These are phyloP conservation scores for Amphimedon queenslandica DNA, from an alignment of 37 sponge, comb jelly and placozoan species.

Conservation along the genomic window DNA sequence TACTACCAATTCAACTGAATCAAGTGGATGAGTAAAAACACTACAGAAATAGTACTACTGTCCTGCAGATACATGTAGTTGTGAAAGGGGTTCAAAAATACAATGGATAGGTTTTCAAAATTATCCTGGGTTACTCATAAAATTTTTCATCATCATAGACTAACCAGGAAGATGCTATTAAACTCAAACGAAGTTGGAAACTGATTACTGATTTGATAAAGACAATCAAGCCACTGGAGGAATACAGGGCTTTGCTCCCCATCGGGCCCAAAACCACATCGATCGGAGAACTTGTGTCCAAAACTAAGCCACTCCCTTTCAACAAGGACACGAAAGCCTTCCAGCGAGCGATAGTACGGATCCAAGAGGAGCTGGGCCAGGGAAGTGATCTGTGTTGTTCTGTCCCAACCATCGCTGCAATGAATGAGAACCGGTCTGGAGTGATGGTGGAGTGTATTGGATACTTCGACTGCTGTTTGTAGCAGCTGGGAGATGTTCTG, in stretches of 20 bases:
- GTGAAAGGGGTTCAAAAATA: no score
- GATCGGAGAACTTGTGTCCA: conserved; percentile 89
- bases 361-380: conserved; percentile 86
- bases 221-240: conserved; percentile 92
- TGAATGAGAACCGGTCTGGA: conserved; percentile 83
- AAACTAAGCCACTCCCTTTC: conserved; percentile 89
- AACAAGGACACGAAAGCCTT: conserved; percentile 77
- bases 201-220: conserved; percentile 85
- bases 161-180: conserved; percentile 75
- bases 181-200: conserved; percentile 86
- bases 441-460: conserved; percentile 26
- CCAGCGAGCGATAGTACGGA: conserved; percentile 63
- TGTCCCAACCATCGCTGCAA: conserved; percentile 97
- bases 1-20: no score
- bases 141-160: no score
- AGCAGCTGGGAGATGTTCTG: conserved; percentile 69
- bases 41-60: conserved; percentile 8
- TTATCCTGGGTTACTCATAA: no score
- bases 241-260: conserved; percentile 75
- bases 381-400: conserved; percentile 82
- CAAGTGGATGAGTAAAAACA: not conserved
- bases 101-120: no score
- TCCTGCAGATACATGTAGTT: no score
- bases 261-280: conserved; percentile 54
- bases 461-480: conserved; percentile 70